Conservation (phyloP, 2,113 vertebrate genomes). For the Tautogolabrus adspersus region DNA sequence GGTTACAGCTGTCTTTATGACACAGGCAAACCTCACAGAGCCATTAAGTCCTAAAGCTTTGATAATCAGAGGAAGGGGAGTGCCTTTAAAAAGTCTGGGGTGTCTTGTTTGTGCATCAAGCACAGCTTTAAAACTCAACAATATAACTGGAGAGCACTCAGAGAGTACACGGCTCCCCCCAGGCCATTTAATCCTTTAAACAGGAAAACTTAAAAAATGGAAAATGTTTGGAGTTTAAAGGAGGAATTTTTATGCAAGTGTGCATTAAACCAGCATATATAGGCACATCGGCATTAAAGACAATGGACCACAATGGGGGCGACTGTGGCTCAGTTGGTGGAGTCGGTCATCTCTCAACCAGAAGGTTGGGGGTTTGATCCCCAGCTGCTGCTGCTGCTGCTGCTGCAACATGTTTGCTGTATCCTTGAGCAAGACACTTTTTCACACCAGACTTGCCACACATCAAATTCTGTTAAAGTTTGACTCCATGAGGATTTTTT, state of each 20-base stretch:
- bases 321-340: no score
- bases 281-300: no score
- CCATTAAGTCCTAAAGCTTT: constrained; percentile 46
- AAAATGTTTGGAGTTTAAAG: neutral
- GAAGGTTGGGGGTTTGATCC: no score
- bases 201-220: neutral
- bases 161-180: neutral
- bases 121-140: constrained; percentile 27
- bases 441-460: neutral
- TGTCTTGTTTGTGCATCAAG: constrained; percentile 57
- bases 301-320: no score
- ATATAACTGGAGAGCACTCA: constrained; percentile 17
- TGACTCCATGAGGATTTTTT: neutral
- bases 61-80: constrained; percentile 45
- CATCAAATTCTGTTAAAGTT: neutral
- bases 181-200: neutral
- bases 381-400: no score
- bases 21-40: constrained; percentile 53
- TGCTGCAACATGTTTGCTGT: no score
- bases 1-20: constrained; percentile 59
- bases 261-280: neutral
- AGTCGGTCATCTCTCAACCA: no score
- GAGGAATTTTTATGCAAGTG: neutral
- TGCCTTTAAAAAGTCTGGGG: constrained; percentile 41
- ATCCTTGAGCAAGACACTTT: no score